Conservation (phyloP, 2,113 vertebrate species). For the Polypterus bichir region DNA sequence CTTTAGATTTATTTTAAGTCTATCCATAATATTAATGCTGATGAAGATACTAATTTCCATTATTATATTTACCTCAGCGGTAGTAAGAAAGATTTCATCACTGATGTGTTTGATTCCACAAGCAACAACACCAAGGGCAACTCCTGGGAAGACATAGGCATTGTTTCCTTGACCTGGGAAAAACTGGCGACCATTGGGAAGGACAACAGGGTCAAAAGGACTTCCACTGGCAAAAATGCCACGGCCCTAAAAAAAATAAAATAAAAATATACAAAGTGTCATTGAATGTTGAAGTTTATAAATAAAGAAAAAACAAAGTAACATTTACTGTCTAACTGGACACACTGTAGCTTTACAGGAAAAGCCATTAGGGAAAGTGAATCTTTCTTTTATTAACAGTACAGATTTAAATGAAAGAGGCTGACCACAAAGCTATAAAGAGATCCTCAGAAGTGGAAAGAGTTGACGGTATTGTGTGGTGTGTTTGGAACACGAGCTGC, state of each 20-base stretch:
- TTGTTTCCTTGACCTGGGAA: constrained; percentile 95
- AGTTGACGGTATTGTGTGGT: too few relatives aligned
- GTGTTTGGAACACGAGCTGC: too few relatives aligned
- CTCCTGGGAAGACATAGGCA: constrained; percentile 88
- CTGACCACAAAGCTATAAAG: too few relatives aligned
- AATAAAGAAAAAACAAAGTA: background rate
- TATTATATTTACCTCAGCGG: constrained; percentile 69
- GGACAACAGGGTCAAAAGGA: constrained; percentile 80
- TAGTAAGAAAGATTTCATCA: constrained; percentile 72
- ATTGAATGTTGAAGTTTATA: background rate
- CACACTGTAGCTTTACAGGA: too few relatives aligned
- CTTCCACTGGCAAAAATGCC: constrained; percentile 94
- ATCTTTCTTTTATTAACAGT: too few relatives aligned
- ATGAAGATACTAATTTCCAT: too few relatives aligned
- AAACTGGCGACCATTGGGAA: constrained; percentile 64
- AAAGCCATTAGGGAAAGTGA: too few relatives aligned
- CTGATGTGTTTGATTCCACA: constrained; percentile 65
- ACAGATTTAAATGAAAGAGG: too few relatives aligned
- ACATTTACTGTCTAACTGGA: too few relatives aligned
- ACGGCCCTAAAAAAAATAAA: constrained; percentile 50
- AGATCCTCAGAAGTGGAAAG: too few relatives aligned
- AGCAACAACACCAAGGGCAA: constrained; percentile 70
- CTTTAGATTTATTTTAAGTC: too few relatives aligned
- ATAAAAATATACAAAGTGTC: background rate
- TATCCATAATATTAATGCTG: too few relatives aligned